A percentile compares a stretch with the other conserved stretches of the same genome.
These are phyloP conservation scores for Erpobdella octoculata DNA, from an alignment of 2,888 invertebrate species.

Conservation along the genomic window DNA sequence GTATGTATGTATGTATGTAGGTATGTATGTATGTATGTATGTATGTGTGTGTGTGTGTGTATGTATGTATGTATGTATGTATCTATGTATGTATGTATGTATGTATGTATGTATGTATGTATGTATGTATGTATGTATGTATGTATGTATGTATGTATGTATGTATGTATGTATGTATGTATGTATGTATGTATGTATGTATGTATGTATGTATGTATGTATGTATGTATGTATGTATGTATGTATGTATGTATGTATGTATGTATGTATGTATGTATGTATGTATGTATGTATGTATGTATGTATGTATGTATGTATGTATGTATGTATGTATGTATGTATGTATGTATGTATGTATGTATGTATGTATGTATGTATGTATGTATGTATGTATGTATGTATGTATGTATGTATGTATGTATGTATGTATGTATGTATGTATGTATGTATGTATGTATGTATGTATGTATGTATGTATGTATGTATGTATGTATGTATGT, in stretches of 20 bases:
- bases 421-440: neutral
- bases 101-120: neutral
- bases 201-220: neutral
- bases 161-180: neutral
- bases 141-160: neutral
- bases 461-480: slow-evolving; percentile 10
- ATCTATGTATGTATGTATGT: neutral
- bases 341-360: no score
- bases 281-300: no score
- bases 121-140: neutral
- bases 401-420: no score
- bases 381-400: no score
- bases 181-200: neutral
- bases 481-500: slow-evolving; percentile 10
- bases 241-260: no score
- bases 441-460: slow-evolving; percentile 4
- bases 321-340: no score
- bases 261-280: no score
- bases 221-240: no score
- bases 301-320: no score
- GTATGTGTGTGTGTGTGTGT: neutral
- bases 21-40: neutral
- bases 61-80: neutral
- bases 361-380: no score
- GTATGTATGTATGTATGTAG: neutral